Evolutionary conservation across 2,888 invertebrate species (phyloP).

Genomic region (Lissonota sp.): DNA sequence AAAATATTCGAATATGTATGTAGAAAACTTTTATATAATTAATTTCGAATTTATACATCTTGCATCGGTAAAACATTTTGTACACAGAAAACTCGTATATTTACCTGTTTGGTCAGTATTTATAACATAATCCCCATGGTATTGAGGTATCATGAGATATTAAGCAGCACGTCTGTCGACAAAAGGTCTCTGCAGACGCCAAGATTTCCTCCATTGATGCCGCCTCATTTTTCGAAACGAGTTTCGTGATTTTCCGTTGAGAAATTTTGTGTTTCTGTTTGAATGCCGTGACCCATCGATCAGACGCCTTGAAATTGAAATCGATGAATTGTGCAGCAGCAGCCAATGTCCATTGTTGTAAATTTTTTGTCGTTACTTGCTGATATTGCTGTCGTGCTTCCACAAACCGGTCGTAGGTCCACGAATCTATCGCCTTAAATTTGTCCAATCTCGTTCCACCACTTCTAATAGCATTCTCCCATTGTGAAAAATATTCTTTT

Average conservation of each 20-base stretch:
- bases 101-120: constrained; percentile 46
- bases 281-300: neutral
- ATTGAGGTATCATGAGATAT: neutral
- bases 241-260: constrained; percentile 33
- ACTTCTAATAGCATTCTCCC: constrained; percentile 48
- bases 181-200: constrained; percentile 35
- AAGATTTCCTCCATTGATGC: constrained; percentile 33
- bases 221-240: neutral
- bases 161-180: neutral
- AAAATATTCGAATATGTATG: constrained; percentile 1
- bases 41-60: neutral
- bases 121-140: constrained; percentile 7
- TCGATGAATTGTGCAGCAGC: neutral
- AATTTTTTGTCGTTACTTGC: constrained; percentile 13
- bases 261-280: constrained; percentile 4
- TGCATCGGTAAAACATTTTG: neutral
- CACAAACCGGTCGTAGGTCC: constrained; percentile 54
- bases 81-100: neutral
- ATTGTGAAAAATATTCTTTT: constrained; percentile 43
- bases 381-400: constrained; percentile 56
- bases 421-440: constrained; percentile 47
- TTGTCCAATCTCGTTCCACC: constrained; percentile 55
- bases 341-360: constrained; percentile 2
- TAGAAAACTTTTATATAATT: neutral
- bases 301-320: neutral